phyloP scores from a whole-genome alignment of 2,113 vertebrate species.

The Nanorana parkeri region DNA sequence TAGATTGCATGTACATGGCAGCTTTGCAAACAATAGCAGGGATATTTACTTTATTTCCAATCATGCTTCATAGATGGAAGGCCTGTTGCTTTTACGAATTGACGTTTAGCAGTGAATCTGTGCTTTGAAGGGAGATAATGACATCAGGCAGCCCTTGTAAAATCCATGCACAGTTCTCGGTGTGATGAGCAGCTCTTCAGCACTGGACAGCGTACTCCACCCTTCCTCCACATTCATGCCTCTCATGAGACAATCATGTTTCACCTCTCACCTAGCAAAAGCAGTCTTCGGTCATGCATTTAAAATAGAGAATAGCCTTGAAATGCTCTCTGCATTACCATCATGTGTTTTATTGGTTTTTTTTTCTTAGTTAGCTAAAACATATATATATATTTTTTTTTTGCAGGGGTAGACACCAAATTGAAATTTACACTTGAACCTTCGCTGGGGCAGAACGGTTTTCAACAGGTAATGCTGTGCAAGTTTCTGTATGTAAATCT shows the following conservation, averaged over 20 bases:
- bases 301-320: too few species aligned
- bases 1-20: background rate
- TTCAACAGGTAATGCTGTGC: constrained; percentile 88
- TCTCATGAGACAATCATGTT: too few species aligned
- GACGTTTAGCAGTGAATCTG: background rate
- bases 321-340: too few species aligned
- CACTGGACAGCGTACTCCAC: constrained; percentile 46
- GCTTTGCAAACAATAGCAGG: too few species aligned
- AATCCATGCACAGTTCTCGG: background rate
- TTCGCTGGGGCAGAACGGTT: constrained; percentile 93
- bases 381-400: constrained; percentile 34
- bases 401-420: constrained; percentile 92
- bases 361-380: background rate
- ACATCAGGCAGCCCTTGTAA: background rate
- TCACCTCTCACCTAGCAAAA: too few species aligned
- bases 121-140: too few species aligned
- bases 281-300: too few species aligned
- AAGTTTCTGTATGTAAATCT: too few species aligned
- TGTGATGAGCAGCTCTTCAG: background rate
- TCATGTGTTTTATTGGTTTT: background rate
- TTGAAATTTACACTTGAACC: constrained; percentile 97
- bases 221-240: too few species aligned
- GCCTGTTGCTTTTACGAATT: background rate
- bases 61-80: background rate
- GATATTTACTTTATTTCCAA: too few species aligned